Base-by-base conservation (phyloP, 2,797 vertebrate genomes). In the Labeo calbasu region DNA sequence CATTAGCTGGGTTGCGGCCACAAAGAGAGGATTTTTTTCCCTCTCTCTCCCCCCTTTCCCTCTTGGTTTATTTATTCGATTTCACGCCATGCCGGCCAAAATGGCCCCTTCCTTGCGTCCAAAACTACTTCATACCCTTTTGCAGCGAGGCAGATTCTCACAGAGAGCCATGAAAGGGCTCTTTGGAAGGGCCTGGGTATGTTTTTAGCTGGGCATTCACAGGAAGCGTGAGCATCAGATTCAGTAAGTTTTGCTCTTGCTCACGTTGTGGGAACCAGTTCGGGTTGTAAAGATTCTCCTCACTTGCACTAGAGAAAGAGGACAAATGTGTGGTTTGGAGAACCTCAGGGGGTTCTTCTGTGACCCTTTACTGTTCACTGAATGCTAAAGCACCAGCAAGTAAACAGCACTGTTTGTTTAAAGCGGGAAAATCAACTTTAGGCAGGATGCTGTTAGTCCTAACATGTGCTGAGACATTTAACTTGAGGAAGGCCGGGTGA, bases 51-150 rank as follows among this genome's bases (percentile, higher is more conserved):
- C 36, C 66, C 59, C 53, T 68, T 63, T 69, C 86, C 76, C 75
- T 43, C 46, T 48, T 92, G 83, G 94, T 95, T 96, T 94, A 96
- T 95, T 97, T 96, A 96, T 97, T 97, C 92, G 88, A 92, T 94
- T 95, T 94, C 91, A 94, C 91, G 93, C 91, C 92, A 92, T 91
- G 94, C 92, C 92, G 90, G 92, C 88, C 87, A 92, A 93, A 95
- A 92, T 91, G 89, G 90, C 94, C 92, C 90, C 93, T 92, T 86
- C 89, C 91, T 90, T 89, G 84, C 90, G 78, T 91, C 89, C 89
- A 89, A 85, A 92, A 87, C 88, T 88, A 86, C 89, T 90, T 92
- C 77, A 87, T 91, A 90, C 87, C 85, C 88, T 89, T 90, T 92
- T 92, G 91, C 91, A 89, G 85, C 65, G 40, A 88, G 90, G 93